Percentiles rank a stretch among this genome's conserved stretches.
Evolutionary conservation across 1,140 invertebrate species (phyloP).

Genomic region (Drosophila pseudoobscura): DNA sequence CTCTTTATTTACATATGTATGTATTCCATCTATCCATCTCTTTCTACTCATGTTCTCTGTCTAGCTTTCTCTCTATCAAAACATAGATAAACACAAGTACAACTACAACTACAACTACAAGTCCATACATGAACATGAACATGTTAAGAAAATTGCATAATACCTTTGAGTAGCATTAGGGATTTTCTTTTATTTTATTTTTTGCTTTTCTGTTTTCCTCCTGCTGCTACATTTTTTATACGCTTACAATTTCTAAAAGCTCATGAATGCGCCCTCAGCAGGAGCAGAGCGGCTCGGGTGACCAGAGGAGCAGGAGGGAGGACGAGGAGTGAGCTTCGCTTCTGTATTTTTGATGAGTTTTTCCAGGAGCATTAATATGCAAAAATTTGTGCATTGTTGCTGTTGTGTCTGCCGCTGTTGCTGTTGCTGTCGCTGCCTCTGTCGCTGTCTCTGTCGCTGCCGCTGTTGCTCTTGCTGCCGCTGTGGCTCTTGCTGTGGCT

Average conservation of each 20-base stretch:
- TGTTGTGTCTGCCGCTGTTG: neutral
- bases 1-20: neutral
- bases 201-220: neutral
- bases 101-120: neutral
- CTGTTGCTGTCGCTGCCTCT: conserved; percentile 5
- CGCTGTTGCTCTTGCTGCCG: conserved; percentile 10
- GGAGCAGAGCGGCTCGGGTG: neutral
- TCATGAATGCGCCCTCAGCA: conserved; percentile 29
- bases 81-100: neutral
- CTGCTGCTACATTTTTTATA: conserved; percentile 34
- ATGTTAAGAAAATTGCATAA: conserved; percentile 73
- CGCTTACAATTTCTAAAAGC: conserved; percentile 37
- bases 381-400: conserved; percentile 45
- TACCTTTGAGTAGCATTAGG: conserved; percentile 52
- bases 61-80: too few species aligned
- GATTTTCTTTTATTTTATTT: conserved; percentile 23
- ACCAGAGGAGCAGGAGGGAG: conserved; percentile 1
- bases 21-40: conserved; percentile 22
- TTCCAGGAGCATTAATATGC: conserved; percentile 60
- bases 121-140: conserved; percentile 23
- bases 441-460: conserved; percentile 1
- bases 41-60: too few species aligned
- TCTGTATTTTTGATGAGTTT: conserved; percentile 63
- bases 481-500: conserved; percentile 20
- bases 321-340: conserved; percentile 25